These are phyloP conservation scores for Volucella bombylans DNA, from an alignment of 2,888 invertebrate species.

Conservation along the genomic window DNA sequence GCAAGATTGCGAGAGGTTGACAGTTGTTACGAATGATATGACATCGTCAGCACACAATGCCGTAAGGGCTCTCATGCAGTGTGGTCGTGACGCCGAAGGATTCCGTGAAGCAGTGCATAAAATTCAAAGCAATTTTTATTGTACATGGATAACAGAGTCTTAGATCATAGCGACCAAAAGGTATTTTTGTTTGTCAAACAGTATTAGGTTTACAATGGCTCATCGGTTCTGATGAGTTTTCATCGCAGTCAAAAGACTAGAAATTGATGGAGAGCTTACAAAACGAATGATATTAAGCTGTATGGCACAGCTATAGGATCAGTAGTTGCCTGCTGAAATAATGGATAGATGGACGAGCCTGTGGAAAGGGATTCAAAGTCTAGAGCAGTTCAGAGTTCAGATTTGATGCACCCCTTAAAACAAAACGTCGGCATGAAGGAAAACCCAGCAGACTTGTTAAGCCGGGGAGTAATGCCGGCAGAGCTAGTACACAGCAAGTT, in stretches of 20 bases:
- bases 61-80: too few species aligned
- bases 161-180: background rate
- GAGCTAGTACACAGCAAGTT: background rate
- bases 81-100: too few species aligned
- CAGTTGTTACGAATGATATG: too few species aligned
- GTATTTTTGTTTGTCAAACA: background rate
- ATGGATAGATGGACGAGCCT: background rate
- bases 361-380: background rate
- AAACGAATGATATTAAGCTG: conserved; percentile 38
- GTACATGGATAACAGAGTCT: background rate
- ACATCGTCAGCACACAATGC: too few species aligned
- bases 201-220: conserved; percentile 12
- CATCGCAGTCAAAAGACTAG: background rate
- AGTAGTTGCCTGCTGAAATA: background rate
- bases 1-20: too few species aligned
- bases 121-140: background rate
- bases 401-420: too few species aligned
- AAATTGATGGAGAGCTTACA: conserved; percentile 7
- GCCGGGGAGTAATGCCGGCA: background rate
- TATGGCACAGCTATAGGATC: conserved; percentile 24
- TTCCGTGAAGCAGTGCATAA: too few species aligned
- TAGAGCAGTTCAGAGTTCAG: conserved; percentile 11
- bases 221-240: conserved; percentile 18
- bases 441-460: background rate
- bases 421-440: background rate